A percentile compares a stretch with the other conserved stretches of the same genome.
These are phyloP conservation scores for Coenobita brevimanus DNA, from an alignment of 1,140 invertebrate genomes.

Conservation along the genomic window DNA sequence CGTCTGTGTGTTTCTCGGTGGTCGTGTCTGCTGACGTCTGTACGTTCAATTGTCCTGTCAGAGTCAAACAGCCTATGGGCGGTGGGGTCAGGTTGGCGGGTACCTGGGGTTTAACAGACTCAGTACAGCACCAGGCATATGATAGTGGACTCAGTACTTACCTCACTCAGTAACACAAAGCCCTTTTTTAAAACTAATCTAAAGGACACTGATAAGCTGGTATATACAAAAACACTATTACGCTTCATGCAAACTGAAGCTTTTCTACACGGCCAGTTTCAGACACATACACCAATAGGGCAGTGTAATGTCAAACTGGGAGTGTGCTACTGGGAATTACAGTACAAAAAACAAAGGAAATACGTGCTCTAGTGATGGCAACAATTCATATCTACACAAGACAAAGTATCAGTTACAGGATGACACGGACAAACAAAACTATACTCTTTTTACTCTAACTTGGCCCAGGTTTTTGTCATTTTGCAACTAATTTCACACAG, in stretches of 20 bases:
- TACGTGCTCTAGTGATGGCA: too few relatives aligned
- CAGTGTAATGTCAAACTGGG: background rate
- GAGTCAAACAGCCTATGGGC: conserved; percentile 32
- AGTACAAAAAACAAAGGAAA: too few relatives aligned
- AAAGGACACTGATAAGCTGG: too few relatives aligned
- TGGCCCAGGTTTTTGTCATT: too few relatives aligned
- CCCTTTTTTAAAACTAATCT: too few relatives aligned
- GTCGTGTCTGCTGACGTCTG: conserved; percentile 22
- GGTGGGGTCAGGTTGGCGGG: conserved; percentile 35
- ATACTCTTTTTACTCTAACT: too few relatives aligned
- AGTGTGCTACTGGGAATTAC: too few relatives aligned
- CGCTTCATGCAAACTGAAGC: conserved; percentile 9
- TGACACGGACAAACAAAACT: too few relatives aligned
- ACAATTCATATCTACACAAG: too few relatives aligned
- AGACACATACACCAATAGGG: conserved; percentile 11
- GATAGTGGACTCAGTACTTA: background rate
- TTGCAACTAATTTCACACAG: too few relatives aligned
- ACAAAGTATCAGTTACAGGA: too few relatives aligned
- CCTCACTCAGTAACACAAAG: background rate
- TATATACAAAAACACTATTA: conserved; percentile 31
- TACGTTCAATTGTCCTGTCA: conserved; percentile 3
- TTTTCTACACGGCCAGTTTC: conserved; percentile 1
- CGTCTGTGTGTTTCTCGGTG: conserved; percentile 6
- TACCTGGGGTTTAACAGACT: conserved; percentile 49
- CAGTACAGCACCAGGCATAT: background rate